Base-by-base conservation (phyloP, 2,797 vertebrate genomes). In the Chelon auratus region DNA sequence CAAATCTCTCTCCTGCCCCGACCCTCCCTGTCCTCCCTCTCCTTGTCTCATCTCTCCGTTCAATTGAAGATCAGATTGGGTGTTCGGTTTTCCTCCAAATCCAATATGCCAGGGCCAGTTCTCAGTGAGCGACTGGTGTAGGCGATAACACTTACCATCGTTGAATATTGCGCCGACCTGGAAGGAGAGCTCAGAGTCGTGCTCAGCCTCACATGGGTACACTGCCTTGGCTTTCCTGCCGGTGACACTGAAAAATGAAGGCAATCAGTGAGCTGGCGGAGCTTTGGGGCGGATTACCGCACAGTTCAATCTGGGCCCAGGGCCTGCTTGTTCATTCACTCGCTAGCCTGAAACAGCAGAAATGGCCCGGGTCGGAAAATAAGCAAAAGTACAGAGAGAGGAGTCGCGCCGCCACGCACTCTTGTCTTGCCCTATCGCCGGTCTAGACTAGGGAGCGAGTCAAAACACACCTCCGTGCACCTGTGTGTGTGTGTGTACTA, bases 121-220 rank as follows among this genome's bases (percentile, higher is more conserved):
- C 79, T 83, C 85, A 91, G 88, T 87, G 90, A 91, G 82, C 78
- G 90, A 89, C 90, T 88, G 92, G 92, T 91, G 89, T 85, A 77
- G 82, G 84, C 63, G 91, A 91, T 90, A 93, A 89, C 90, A 96
- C 98, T 98, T 95, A 99, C 98, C 98, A 78, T 96, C 95, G 87
- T 96, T 96, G 95, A 99, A 99, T 94, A 98, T 96, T 77, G 96
- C 97, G 84, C 97, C 98, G 84, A 95, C 96, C 93, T 96, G 95
- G 94, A 99, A 99, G 75, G 97, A 99, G 87, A 99, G 91, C 91
- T 99, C 98, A 1, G 97, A 97, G 91, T 96, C 97, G 81, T 99
- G 97, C 77, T 98, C 98, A 65, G 97, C 98, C 89, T 98, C 96
- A 71, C 98, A 99, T 0, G 97, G 96, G 89, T 96, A 99, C 87